Percentiles rank a stretch among this genome's conserved stretches.
Conservation (phyloP, 2,113 vertebrate species). For the Aegithalos caudatus region DNA sequence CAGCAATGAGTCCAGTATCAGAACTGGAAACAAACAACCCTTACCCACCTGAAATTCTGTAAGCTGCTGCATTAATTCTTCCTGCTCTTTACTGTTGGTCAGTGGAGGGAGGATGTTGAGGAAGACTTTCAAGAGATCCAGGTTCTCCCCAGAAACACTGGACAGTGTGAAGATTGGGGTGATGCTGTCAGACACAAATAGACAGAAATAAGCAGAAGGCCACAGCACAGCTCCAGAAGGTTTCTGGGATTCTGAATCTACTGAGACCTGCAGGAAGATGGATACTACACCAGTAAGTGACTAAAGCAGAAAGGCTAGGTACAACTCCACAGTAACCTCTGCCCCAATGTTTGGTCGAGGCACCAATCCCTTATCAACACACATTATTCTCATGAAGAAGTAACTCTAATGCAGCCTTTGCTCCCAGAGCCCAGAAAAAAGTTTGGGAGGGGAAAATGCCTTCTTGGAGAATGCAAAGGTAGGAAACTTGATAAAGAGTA, state of each 20-base stretch:
- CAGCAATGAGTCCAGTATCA: not conserved
- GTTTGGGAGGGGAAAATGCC: not conserved
- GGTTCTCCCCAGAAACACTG: conserved; percentile 92
- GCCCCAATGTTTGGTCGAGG: not conserved
- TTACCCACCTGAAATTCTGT: conserved; percentile 91
- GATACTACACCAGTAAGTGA: not conserved
- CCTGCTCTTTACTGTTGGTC: conserved; percentile 96
- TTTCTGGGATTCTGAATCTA: not conserved
- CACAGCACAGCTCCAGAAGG: not conserved
- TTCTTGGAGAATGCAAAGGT: not conserved
- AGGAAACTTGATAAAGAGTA: not conserved
- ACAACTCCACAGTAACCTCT: not conserved
- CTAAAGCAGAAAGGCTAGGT: not conserved
- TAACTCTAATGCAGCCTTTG: not conserved
- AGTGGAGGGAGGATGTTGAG: conserved; percentile 97
- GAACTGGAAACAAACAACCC: not conserved
- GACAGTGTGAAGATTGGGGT: conserved; percentile 96
- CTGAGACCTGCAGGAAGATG: not conserved
- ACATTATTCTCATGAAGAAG: not conserved
- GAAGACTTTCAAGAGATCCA: conserved; percentile 95
- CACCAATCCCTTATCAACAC: not conserved
- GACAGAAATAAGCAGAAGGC: not conserved
- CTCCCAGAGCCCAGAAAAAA: not conserved
- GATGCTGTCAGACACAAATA: conserved; percentile 76
- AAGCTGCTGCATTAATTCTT: conserved; percentile 96